These are phyloP conservation scores for Drepana falcataria DNA, from an alignment of 2,888 invertebrate genomes.

Conservation along the genomic window DNA sequence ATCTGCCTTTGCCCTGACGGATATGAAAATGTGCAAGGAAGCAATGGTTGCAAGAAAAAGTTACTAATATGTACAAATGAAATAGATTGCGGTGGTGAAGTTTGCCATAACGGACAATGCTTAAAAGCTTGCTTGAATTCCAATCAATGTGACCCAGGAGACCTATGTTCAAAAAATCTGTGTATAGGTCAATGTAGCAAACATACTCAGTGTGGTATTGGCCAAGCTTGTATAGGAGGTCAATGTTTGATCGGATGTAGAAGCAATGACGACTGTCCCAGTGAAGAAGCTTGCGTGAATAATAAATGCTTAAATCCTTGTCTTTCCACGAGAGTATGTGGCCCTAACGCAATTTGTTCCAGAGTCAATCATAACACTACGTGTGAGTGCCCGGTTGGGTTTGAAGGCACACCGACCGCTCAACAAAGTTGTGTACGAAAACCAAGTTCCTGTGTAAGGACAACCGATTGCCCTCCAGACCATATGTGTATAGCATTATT, in stretches of 20 bases:
- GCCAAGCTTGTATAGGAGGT: slow-evolving; percentile 89
- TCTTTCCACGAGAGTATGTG: slow-evolving; percentile 85
- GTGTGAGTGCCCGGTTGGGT: slow-evolving; percentile 90
- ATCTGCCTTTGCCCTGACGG: slow-evolving; percentile 88
- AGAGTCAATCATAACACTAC: slow-evolving; percentile 85
- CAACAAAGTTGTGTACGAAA: slow-evolving; percentile 93
- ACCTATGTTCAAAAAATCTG: slow-evolving; percentile 86
- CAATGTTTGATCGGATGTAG: slow-evolving; percentile 91
- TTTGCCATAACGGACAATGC: slow-evolving; percentile 91
- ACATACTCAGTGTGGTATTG: slow-evolving; percentile 87
- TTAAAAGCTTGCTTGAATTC: slow-evolving; percentile 87
- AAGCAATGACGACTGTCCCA: slow-evolving; percentile 87
- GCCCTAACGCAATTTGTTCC: slow-evolving; percentile 90
- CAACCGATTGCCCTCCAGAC: slow-evolving; percentile 85
- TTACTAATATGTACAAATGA: slow-evolving; percentile 83
- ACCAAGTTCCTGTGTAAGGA: slow-evolving; percentile 82
- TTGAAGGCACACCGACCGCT: slow-evolving; percentile 91
- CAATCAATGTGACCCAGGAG: slow-evolving; percentile 88
- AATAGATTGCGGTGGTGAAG: slow-evolving; percentile 86
- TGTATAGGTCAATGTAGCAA: slow-evolving; percentile 89
- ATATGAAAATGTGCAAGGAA: slow-evolving; percentile 82
- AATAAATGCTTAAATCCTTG: slow-evolving; percentile 93
- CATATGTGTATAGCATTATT: slow-evolving; percentile 88
- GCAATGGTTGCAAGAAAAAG: slow-evolving; percentile 84
- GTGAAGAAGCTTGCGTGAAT: slow-evolving; percentile 88